phyloP scores from a whole-genome alignment of 1,140 invertebrate species.

The Tetramorium alpestre region DNA sequence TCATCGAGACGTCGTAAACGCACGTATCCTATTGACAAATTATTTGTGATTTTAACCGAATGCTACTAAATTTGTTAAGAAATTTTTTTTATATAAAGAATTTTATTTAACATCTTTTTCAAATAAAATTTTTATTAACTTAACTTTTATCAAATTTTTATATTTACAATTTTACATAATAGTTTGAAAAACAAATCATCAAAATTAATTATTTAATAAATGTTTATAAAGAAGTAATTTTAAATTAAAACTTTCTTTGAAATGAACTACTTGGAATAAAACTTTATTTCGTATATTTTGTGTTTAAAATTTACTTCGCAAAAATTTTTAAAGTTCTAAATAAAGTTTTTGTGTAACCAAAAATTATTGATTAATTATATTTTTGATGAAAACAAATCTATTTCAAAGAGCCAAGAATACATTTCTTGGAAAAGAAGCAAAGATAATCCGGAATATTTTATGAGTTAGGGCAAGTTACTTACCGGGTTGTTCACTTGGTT shows the following conservation, averaged over 20 bases:
- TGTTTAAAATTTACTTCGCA: neutral
- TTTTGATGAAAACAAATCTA: slow-evolving; percentile 21
- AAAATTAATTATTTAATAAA: neutral
- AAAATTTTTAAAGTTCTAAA: neutral
- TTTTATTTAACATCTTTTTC: neutral
- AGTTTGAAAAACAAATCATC: neutral
- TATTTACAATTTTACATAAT: neutral
- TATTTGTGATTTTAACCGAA: neutral
- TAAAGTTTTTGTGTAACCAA: neutral
- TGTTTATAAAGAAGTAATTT: neutral
- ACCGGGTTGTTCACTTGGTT: slow-evolving; percentile 88
- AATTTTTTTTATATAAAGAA: neutral
- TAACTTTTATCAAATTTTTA: neutral
- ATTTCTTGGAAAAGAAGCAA: neutral
- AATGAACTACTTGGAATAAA: neutral
- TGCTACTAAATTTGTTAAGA: neutral
- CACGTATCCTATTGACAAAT: slow-evolving; percentile 85
- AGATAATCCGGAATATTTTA: neutral
- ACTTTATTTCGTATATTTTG: neutral
- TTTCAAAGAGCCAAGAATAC: neutral
- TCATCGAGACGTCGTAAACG: slow-evolving; percentile 86
- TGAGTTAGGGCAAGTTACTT: slow-evolving; percentile 32
- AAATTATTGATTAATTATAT: neutral
- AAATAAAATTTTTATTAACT: neutral
- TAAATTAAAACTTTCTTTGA: neutral